Percentiles rank a stretch among this genome's conserved stretches.
Conservation (phyloP, 1,140 invertebrate genomes). For the Drosophila yakuba region DNA sequence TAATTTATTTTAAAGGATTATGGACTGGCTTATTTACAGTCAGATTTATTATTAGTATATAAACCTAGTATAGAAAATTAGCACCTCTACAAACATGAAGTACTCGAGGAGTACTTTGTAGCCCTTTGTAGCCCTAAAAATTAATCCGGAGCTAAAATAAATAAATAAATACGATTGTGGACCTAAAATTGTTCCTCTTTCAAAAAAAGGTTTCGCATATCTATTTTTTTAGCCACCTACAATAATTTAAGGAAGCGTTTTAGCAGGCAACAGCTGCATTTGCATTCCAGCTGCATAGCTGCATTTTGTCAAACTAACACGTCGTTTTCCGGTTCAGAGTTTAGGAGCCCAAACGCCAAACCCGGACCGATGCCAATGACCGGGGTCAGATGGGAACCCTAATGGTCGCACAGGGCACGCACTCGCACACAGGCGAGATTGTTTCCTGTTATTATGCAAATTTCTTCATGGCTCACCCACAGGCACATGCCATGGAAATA, state of each 20-base stretch:
- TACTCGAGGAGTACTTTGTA: too few species aligned
- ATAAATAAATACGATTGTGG: too few species aligned
- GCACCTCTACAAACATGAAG: too few species aligned
- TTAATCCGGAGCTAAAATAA: too few species aligned
- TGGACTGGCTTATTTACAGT: too few species aligned
- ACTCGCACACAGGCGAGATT: constrained; percentile 62
- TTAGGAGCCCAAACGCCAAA: background rate
- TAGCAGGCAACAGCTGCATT: constrained; percentile 2
- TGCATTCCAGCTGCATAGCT: constrained; percentile 46
- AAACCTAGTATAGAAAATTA: too few species aligned
- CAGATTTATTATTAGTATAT: too few species aligned
- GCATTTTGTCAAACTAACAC: constrained; percentile 78
- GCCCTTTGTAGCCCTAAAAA: too few species aligned
- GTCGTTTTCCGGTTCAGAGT: constrained; percentile 66
- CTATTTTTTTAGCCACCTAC: too few species aligned
- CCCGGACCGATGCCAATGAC: background rate
- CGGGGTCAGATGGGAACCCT: constrained; percentile 21
- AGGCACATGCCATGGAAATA: constrained; percentile 40
- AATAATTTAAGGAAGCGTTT: background rate
- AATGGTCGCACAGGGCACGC: constrained; percentile 55
- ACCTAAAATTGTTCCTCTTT: too few species aligned
- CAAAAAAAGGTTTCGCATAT: too few species aligned
- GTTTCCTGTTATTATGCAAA: constrained; percentile 81
- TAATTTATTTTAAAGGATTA: background rate
- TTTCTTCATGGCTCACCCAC: constrained; percentile 39